phyloP scores from a whole-genome alignment of 2,888 invertebrate species.

The Horisme vitalbata region DNA sequence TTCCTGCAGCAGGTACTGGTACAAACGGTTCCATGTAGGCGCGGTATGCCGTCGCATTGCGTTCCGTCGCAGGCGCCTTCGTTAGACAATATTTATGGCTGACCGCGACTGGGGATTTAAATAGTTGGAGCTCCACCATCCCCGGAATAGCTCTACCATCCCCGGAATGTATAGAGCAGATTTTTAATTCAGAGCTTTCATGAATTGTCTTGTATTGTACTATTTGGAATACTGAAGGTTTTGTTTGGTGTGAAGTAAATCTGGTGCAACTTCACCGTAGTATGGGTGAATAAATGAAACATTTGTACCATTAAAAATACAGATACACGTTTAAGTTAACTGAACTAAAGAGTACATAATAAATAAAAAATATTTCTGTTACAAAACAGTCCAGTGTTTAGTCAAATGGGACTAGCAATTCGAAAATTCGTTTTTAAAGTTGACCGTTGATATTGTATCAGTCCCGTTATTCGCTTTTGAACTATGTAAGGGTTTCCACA shows the following conservation, averaged over 20 bases:
- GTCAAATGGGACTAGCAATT: slow-evolving; percentile 2
- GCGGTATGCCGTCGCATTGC: slow-evolving; percentile 30
- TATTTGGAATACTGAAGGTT: too few relatives aligned
- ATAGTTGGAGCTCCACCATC: slow-evolving; percentile 13
- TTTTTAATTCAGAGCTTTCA: slow-evolving; percentile 10
- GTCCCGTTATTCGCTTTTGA: slow-evolving; percentile 33
- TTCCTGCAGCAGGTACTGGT: slow-evolving; percentile 4
- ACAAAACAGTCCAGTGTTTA: slow-evolving; percentile 1
- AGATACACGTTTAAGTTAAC: too few relatives aligned
- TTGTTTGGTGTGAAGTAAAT: too few relatives aligned
- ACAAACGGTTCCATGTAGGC: slow-evolving; percentile 14
- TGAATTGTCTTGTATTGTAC: too few relatives aligned
- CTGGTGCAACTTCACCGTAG: too few relatives aligned
- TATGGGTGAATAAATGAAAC: too few relatives aligned
- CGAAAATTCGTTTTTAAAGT: slow-evolving; percentile 12
- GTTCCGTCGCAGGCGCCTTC: slow-evolving; percentile 18
- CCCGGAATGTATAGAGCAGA: slow-evolving; percentile 2
- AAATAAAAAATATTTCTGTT: too few relatives aligned
- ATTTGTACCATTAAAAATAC: too few relatives aligned
- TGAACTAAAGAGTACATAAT: too few relatives aligned
- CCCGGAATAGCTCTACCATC: too few relatives aligned
- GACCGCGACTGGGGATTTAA: slow-evolving; percentile 21
- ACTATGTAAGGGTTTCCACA: slow-evolving; percentile 32
- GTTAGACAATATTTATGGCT: slow-evolving; percentile 22
- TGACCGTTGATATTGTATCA: slow-evolving; percentile 36